These are phyloP conservation scores for Hapalemur alaotrensis DNA, from an alignment of 2,797 vertebrate species.

Conservation along the genomic window DNA sequence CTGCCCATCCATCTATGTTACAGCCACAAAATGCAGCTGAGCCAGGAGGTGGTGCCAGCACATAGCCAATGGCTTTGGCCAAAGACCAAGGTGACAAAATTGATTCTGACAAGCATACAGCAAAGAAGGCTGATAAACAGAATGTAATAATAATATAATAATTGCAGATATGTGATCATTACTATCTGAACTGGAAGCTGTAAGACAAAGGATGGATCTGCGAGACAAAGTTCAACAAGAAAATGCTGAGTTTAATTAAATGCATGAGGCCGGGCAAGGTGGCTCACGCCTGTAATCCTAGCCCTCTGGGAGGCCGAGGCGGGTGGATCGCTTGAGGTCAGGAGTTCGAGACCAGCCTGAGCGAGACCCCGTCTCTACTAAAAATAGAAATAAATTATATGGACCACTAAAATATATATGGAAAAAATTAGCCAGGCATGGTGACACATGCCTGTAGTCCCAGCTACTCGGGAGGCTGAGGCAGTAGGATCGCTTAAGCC, in stretches of 20 bases:
- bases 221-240: not conserved
- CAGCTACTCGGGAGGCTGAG: too few relatives aligned
- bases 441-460: too few relatives aligned
- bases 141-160: not conserved
- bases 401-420: too few relatives aligned
- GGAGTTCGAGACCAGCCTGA: too few relatives aligned
- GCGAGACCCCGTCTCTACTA: too few relatives aligned
- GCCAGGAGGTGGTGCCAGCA: not conserved
- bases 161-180: not conserved
- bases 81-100: slow-evolving; percentile 14
- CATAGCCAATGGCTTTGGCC: not conserved
- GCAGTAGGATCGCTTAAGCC: too few relatives aligned
- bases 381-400: too few relatives aligned
- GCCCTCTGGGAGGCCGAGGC: too few relatives aligned
- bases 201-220: not conserved
- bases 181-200: not conserved
- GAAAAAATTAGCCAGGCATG: too few relatives aligned
- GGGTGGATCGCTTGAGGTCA: too few relatives aligned
- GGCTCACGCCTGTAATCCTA: too few relatives aligned
- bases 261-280: too few relatives aligned
- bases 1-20: not conserved
- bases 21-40: not conserved
- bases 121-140: not conserved
- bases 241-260: not conserved
- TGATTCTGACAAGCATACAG: not conserved